Base-by-base conservation (phyloP, 2,888 invertebrate genomes). In the Cyclophora albipunctata region DNA sequence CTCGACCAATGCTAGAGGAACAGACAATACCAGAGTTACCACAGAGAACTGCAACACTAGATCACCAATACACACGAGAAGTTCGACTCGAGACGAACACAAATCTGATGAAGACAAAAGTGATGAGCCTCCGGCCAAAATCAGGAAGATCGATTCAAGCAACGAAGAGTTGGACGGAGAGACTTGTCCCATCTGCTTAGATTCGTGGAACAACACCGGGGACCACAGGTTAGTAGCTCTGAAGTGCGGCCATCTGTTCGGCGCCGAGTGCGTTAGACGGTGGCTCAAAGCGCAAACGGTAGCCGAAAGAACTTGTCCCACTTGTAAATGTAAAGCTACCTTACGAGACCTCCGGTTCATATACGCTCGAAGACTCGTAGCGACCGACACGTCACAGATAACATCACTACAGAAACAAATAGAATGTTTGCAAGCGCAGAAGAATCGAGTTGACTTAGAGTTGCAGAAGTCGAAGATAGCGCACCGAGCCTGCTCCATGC, bases 191-290 rank as follows among this genome's bases (percentile, higher is more conserved):
- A 97, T 98, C 58, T 98, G 98, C 71, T 89, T 97, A 57, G 98
- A 98, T 50, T 81, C 90, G 3, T 98, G 97, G 96, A 95, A 94
- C 3, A 96, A 93, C 72, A 91, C 93, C 0, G 98, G 98, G 0
- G 91, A 91, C 0, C 98, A 98, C 75, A 90, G 97, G 48, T 82
- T 98, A 3, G 94, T 94, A n/a, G 93, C 96, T 0, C 81, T 98
- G 5, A 93, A 93, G 69, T 98, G 98, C 78, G 98, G 98, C 0
- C 98, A 98, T 81, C 80, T 98, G 4, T 98, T 97, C 78, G 98
- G 98, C 0, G 82, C 92, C 0, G 90, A 90, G 20, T 98, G 98
- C 71, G 93, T 97, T 5, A 82, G 91, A 48, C 89, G 92, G 40
- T 97, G 96, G 96, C 76, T 96, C 3, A 86, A 82, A 48, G 90